These are phyloP conservation scores for Saccopteryx bilineata DNA, from an alignment of 2,113 vertebrate genomes.

Conservation along the genomic window DNA sequence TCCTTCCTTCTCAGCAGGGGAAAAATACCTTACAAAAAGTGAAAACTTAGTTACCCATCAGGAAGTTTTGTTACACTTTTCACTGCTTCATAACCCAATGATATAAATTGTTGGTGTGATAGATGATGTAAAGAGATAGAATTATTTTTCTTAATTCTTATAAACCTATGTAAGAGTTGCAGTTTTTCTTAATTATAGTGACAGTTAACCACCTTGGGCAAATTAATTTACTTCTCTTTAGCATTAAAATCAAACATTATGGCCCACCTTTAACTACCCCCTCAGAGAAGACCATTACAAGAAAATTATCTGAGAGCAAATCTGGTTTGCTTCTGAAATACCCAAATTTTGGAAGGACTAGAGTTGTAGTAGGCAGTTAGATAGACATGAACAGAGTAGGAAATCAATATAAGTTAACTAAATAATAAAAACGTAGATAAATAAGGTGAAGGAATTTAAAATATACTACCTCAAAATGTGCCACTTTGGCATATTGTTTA, in stretches of 20 bases:
- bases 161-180: neutral
- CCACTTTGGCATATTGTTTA: neutral
- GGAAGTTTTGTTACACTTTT: neutral
- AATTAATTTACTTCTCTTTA: neutral
- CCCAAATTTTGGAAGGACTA: neutral
- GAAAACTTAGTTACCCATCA: neutral
- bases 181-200: neutral
- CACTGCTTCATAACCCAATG: neutral
- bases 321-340: constrained; percentile 28
- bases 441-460: neutral
- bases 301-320: constrained; percentile 42
- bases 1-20: too few relatives aligned
- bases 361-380: neutral
- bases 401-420: neutral
- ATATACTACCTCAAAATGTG: neutral
- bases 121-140: neutral
- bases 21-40: too few relatives aligned
- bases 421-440: neutral
- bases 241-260: neutral
- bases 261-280: neutral
- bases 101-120: neutral
- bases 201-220: neutral
- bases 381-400: neutral
- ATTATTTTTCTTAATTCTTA: neutral
- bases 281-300: constrained; percentile 21